Conservation (phyloP, 1,140 invertebrate genomes). For the Drosophila bifasciata region DNA sequence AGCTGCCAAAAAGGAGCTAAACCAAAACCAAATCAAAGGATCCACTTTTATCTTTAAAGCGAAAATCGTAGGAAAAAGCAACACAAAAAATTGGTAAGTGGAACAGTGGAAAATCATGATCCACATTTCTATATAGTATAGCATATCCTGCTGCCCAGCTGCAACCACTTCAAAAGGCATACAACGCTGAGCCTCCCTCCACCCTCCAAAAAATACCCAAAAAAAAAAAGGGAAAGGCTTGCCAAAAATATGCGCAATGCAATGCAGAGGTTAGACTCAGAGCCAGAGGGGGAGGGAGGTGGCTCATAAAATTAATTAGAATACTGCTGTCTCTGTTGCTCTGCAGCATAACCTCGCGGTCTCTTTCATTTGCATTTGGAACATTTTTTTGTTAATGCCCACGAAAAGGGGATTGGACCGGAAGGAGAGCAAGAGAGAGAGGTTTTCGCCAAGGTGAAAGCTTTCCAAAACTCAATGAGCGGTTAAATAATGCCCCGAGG, state of each 20-base stretch:
- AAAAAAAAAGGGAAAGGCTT: constrained; percentile 13
- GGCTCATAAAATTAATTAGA: constrained; percentile 78
- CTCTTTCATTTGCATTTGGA: constrained; percentile 55
- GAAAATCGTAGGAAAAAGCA: not conserved
- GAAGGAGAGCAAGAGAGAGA: not conserved
- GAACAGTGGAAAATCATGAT: constrained; percentile 22
- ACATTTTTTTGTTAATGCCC: constrained; percentile 27
- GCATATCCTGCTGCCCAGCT: constrained; percentile 4
- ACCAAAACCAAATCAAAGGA: constrained; percentile 35
- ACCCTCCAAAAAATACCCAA: not conserved
- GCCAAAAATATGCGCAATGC: constrained; percentile 39
- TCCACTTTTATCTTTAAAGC: constrained; percentile 10
- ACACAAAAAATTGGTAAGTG: constrained; percentile 31
- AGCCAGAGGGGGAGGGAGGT: constrained; percentile 12
- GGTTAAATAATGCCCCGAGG: constrained; percentile 54
- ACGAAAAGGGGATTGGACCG: not conserved
- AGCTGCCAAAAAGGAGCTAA: constrained; percentile 20
- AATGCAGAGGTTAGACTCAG: constrained; percentile 38
- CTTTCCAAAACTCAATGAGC: constrained; percentile 61
- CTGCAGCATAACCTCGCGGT: constrained; percentile 11
- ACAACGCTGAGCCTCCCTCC: constrained; percentile 15
- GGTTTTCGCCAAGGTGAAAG: constrained; percentile 54
- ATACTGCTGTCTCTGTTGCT: constrained; percentile 19
- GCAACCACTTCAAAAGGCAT: constrained; percentile 53
- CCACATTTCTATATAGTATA: constrained; percentile 36